These are phyloP conservation scores for Zhuqinia jingwanae DNA, from an alignment of 2,888 invertebrate species.

Conservation along the genomic window DNA sequence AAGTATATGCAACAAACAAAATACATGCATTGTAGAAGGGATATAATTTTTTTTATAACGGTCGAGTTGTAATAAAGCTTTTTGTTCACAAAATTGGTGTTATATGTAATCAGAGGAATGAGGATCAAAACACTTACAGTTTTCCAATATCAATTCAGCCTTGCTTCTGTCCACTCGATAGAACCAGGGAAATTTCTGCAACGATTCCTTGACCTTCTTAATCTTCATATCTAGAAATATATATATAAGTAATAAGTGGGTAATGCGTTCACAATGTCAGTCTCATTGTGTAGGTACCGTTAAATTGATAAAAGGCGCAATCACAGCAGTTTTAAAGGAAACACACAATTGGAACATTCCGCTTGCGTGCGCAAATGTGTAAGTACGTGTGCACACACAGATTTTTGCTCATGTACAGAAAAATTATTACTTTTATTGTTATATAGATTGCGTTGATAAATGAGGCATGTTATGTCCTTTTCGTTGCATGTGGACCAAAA, in stretches of 20 bases:
- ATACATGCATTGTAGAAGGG: background rate
- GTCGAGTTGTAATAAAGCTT: background rate
- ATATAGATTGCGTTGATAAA: background rate
- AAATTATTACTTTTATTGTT: background rate
- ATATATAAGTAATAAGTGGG: background rate
- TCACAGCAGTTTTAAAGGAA: background rate
- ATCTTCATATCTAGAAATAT: conserved; percentile 70
- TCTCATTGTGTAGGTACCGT: background rate
- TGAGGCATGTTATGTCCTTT: background rate
- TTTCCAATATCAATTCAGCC: conserved; percentile 79
- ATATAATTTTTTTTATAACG: background rate
- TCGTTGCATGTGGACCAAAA: background rate
- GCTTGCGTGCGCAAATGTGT: background rate
- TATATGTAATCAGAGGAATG: background rate
- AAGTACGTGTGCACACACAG: background rate
- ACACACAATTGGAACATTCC: background rate
- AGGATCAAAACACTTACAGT: conserved; percentile 75
- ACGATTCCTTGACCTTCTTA: conserved; percentile 78
- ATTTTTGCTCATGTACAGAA: conserved; percentile 2
- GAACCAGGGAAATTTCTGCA: conserved; percentile 79
- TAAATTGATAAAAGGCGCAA: background rate
- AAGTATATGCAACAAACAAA: background rate
- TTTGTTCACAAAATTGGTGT: too few species aligned
- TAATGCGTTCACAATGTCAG: background rate
- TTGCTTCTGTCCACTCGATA: conserved; percentile 78